Conservation (phyloP, 1,140 invertebrate genomes). For the Planococcus citri region DNA sequence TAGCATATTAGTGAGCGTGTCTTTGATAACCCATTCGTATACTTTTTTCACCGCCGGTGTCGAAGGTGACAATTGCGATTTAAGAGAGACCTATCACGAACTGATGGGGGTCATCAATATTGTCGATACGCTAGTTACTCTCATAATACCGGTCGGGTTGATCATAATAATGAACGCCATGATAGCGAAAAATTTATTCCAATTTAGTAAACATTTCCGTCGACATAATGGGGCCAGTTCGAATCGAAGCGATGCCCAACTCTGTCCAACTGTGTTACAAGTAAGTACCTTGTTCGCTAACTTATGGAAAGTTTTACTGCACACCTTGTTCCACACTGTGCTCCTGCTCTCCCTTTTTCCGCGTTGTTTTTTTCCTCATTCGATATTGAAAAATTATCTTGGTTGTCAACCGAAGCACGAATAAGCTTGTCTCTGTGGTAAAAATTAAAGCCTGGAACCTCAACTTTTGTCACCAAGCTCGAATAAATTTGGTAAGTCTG, state of each 20-base stretch:
- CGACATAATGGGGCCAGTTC: slow-evolving; percentile 25
- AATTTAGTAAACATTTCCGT: slow-evolving; percentile 36
- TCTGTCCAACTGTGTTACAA: neutral
- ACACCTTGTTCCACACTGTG: too few relatives aligned
- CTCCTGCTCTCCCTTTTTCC: too few relatives aligned
- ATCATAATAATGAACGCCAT: slow-evolving; percentile 47
- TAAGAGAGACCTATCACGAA: slow-evolving; percentile 25
- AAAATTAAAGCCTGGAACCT: too few relatives aligned
- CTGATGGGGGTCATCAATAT: slow-evolving; percentile 41
- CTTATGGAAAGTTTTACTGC: neutral
- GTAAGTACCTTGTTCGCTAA: neutral
- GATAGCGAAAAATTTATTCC: slow-evolving; percentile 40
- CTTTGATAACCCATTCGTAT: neutral
- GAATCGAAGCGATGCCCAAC: neutral
- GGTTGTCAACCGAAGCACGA: too few relatives aligned
- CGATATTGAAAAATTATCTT: too few relatives aligned
- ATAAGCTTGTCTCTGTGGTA: too few relatives aligned
- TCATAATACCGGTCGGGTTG: slow-evolving; percentile 40
- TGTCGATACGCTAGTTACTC: slow-evolving; percentile 43
- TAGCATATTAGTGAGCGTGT: neutral
- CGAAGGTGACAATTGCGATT: neutral
- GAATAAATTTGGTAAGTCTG: too few relatives aligned
- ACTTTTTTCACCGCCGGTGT: neutral
- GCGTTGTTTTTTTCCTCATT: too few relatives aligned
- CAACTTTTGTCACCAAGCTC: too few relatives aligned